phyloP scores from a whole-genome alignment of 2,888 invertebrate genomes.

The Folsomia candida region DNA sequence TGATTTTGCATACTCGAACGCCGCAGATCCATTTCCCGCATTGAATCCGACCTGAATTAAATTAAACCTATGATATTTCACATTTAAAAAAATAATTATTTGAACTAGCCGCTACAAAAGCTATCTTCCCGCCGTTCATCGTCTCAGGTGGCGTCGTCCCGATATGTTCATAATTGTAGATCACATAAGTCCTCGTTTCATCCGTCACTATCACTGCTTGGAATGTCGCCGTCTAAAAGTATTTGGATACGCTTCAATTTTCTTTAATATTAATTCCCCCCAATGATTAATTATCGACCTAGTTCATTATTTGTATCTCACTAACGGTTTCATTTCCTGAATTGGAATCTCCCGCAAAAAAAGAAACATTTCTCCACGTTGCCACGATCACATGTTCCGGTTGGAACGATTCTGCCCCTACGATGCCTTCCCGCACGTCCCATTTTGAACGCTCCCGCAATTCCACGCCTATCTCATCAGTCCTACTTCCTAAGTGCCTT shows the following conservation, averaged over 20 bases:
- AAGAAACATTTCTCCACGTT: conserved; percentile 95
- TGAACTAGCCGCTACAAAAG: conserved; percentile 83
- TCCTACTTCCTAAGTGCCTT: conserved; percentile 68
- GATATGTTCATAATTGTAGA: conserved; percentile 89
- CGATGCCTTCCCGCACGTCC: conserved; percentile 86
- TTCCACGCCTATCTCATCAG: conserved; percentile 80
- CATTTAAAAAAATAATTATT: conserved; percentile 76
- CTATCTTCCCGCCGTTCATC: conserved; percentile 88
- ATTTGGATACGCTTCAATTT: not conserved
- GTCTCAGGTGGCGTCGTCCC: conserved; percentile 85
- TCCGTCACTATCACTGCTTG: conserved; percentile 91
- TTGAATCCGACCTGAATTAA: conserved; percentile 86
- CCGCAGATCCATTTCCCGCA: conserved; percentile 88
- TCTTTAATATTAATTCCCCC: not conserved
- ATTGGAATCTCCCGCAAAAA: conserved; percentile 73
- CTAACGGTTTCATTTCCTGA: conserved; percentile 51
- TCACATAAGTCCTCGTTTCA: conserved; percentile 89
- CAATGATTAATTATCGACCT: too few species aligned
- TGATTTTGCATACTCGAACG: conserved; percentile 82
- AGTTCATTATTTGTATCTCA: too few species aligned
- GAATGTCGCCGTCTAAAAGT: conserved; percentile 81
- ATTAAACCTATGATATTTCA: conserved; percentile 1
- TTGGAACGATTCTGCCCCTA: conserved; percentile 84
- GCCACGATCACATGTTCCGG: conserved; percentile 86
- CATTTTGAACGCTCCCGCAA: conserved; percentile 79